Base-by-base conservation (phyloP, 2,797 vertebrate genomes). In the Melanotaenia boesemani region DNA sequence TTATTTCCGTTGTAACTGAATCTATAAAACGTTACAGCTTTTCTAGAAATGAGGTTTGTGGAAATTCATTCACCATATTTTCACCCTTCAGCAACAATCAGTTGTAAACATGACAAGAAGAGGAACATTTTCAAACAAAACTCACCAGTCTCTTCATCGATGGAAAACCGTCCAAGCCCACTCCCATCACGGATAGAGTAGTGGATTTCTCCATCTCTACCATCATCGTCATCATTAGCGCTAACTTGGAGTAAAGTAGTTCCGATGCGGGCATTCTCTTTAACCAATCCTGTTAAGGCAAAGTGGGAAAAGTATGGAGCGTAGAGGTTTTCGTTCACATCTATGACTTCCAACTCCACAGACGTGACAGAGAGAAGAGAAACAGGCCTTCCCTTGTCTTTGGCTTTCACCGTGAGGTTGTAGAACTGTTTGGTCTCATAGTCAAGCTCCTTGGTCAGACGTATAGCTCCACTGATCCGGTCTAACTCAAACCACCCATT, bases 371-470 rank as follows among this genome's bases (percentile, higher is more conserved):
- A 98, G 0, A 98, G 96, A 24, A 99, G 95, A 4, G 98, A 98
- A 22, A 98, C 97, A 0, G 97, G 98, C 1, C 96, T 94, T 2
- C 98, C 98, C 74, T 97, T 96, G 91, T 99, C 98, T 88, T 99
- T 98, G 2, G 97, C 98, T 0, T 97, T 95, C 18, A 99, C 96
- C 0, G 97, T 98, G 39, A 99, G 93, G 81, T 99, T 99, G 88
- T 98, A 99, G 85, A 98, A 97, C 90, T 99, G 98, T 64, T 98
- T 97, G 13, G 95, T 97, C 91, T 99, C 98, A 0, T 97, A 99
- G 89, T 99, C 98, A 0, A 99, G 92, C 81, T 99, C 97, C 80
- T 96, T 98, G 67, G 91, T 95, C 56, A 99, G 93, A 9, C 98
- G 96, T 75, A 99, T 96, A 50, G 96, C 96, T 0, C 98, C 98